Base-by-base conservation (phyloP, 2,113 vertebrate genomes). In the Ammodramus savannarum region DNA sequence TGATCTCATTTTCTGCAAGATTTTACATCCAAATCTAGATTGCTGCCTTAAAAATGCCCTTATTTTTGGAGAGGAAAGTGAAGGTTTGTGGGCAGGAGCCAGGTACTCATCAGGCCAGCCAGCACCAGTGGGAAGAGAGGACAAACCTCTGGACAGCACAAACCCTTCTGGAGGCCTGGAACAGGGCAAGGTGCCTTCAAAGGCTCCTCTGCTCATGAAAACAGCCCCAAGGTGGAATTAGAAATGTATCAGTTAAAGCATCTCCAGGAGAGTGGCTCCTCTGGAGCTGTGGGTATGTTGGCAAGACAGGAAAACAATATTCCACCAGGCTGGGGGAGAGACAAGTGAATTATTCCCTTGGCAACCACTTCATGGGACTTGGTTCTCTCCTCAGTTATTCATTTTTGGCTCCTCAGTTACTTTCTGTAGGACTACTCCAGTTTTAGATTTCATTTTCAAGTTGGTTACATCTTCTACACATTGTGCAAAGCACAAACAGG, bases 271-370 rank as follows among this genome's bases (percentile, higher is more conserved):
- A 72, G 87, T 36, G 27, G 55, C 65, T 81, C 34, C 78, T 87
- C 68, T 86, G 38, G 65, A 93, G 81, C 26, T 49, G 59, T 61
- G 77, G 25, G 31, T n/a, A 77, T 3, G n/a, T 10, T 48, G 46
- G 80, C 27, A 43, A 61, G 49, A 73, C 46, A 75, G 49, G 49
- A 89, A 91, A 91, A 73, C 80, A 80, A 10, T 29, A 44, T 61
- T 76, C 65, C 58, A 31, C 38, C 49, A 65, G 27, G 76, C 2
- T 44, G 63, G 63, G 59, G 76, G 59, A 84, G 54, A 80, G 63
- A 84, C 8, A 7, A 87, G 32, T 22, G 59, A 89, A 52, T 62
- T 44, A 93, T 36, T 65, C 76, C 80, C 84, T 95, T 73, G 80
- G 59, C 65, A 94, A 73, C 48, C 31, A 68, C 36, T 86, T 44